Conservation (phyloP, 2,888 invertebrate genomes). For the Polietes domitor region DNA sequence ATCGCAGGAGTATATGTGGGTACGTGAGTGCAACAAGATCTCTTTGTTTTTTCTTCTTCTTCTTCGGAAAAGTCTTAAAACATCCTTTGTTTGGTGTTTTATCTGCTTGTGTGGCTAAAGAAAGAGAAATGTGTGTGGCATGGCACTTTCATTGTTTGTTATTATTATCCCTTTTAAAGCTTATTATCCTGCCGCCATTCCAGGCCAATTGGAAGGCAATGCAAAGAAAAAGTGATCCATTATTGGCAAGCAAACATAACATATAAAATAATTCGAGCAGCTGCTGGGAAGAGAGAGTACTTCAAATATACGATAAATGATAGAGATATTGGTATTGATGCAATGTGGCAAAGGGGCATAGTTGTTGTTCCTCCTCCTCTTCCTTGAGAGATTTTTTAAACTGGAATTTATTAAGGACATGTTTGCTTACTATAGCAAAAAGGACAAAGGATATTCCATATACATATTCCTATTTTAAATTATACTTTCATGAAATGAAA, state of each 20-base stretch:
- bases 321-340: not conserved
- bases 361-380: no score
- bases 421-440: not conserved
- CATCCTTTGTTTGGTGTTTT: slow-evolving; percentile 16
- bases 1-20: not conserved
- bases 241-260: not conserved
- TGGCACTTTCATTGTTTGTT: slow-evolving; percentile 34
- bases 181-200: slow-evolving; percentile 25
- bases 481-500: not conserved
- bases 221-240: not conserved
- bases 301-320: no score
- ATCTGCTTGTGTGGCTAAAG: slow-evolving; percentile 3
- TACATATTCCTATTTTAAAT: not conserved
- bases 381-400: no score
- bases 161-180: slow-evolving; percentile 35
- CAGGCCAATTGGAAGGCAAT: not conserved
- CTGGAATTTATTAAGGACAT: not conserved
- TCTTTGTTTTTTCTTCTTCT: not conserved
- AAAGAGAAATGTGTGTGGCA: slow-evolving; percentile 29
- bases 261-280: not conserved
- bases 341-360: not conserved
- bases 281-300: not conserved
- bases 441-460: not conserved
- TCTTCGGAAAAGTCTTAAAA: slow-evolving; percentile 8
- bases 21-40: not conserved